Conservation (phyloP, 1,140 invertebrate genomes). For the Lepidurus couesii region DNA sequence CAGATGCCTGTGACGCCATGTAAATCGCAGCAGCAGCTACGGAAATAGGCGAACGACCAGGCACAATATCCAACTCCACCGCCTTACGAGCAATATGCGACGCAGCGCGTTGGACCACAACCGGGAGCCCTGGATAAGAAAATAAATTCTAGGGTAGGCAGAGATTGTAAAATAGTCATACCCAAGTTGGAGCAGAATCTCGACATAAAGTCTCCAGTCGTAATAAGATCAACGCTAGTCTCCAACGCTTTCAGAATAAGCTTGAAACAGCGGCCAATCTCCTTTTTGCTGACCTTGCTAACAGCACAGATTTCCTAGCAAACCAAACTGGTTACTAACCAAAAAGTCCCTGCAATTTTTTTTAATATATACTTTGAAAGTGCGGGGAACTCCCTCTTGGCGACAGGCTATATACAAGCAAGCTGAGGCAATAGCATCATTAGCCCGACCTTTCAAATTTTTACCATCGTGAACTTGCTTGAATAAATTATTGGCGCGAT, state of each 20-base stretch:
- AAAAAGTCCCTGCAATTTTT: not conserved
- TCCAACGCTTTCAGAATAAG: slow-evolving; percentile 85
- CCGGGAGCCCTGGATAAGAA: slow-evolving; percentile 60
- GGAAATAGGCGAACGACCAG: slow-evolving; percentile 97
- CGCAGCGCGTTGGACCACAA: slow-evolving; percentile 88
- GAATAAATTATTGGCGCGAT: slow-evolving; percentile 91
- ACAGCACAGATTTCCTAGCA: slow-evolving; percentile 89
- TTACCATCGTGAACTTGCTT: slow-evolving; percentile 95
- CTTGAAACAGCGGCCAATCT: slow-evolving; percentile 96
- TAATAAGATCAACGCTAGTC: slow-evolving; percentile 95
- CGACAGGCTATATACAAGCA: slow-evolving; percentile 98
- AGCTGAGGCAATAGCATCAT: slow-evolving; percentile 97
- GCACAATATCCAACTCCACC: slow-evolving; percentile 94
- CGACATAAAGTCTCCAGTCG: slow-evolving; percentile 97
- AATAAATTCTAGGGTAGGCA: not conserved
- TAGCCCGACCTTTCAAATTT: slow-evolving; percentile 86
- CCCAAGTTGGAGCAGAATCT: slow-evolving; percentile 79
- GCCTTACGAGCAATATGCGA: slow-evolving; percentile 95
- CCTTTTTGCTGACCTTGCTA: slow-evolving; percentile 97
- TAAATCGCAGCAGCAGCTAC: slow-evolving; percentile 99
- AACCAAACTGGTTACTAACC: slow-evolving; percentile 32
- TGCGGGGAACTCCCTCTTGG: slow-evolving; percentile 96
- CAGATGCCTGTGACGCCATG: slow-evolving; percentile 97
- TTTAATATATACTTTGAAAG: slow-evolving; percentile 69
- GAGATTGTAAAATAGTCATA: slow-evolving; percentile 35